These are phyloP conservation scores for Meles meles DNA, from an alignment of 2,113 vertebrate genomes.

Conservation along the genomic window DNA sequence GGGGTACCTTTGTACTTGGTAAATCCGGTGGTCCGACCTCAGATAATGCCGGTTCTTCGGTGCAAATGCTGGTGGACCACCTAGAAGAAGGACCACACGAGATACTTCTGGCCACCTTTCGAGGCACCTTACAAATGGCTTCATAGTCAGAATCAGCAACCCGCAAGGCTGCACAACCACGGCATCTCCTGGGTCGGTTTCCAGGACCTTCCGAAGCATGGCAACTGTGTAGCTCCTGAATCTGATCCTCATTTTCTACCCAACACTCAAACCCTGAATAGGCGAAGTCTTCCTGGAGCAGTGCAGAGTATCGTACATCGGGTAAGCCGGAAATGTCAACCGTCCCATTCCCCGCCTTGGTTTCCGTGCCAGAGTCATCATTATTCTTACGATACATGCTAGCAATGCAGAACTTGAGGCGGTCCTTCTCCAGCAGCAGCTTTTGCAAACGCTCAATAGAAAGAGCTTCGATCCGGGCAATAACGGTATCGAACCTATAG, in stretches of 20 bases:
- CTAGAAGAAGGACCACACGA: slow-evolving; percentile 86
- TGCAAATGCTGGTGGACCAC: slow-evolving; percentile 82
- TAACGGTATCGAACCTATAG: slow-evolving; percentile 96
- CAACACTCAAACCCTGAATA: slow-evolving; percentile 93
- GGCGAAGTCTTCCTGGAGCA: slow-evolving; percentile 92
- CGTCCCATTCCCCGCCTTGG: slow-evolving; percentile 70
- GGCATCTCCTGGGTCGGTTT: slow-evolving; percentile 86
- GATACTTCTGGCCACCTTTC: slow-evolving; percentile 87
- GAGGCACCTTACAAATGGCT: slow-evolving; percentile 92
- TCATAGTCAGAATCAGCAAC: slow-evolving; percentile 95
- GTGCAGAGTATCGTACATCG: slow-evolving; percentile 85
- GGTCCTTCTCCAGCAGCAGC: slow-evolving; percentile 93
- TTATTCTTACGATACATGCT: slow-evolving; percentile 92
- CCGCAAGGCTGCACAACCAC: slow-evolving; percentile 87
- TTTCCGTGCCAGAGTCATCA: slow-evolving; percentile 55
- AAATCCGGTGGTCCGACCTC: slow-evolving; percentile 80
- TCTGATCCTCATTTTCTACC: slow-evolving; percentile 88
- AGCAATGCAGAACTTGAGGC: slow-evolving; percentile 91
- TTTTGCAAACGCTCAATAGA: slow-evolving; percentile 94
- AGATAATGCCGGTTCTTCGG: slow-evolving; percentile 76
- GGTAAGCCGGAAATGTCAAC: slow-evolving; percentile 85
- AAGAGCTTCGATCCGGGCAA: slow-evolving; percentile 94
- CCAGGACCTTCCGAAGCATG: slow-evolving; percentile 72
- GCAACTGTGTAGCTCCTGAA: slow-evolving; percentile 83
- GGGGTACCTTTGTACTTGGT: slow-evolving; percentile 67